Evolutionary conservation across 2,888 invertebrate genomes (phyloP).

Genomic region (Podotricha telesiphe): DNA sequence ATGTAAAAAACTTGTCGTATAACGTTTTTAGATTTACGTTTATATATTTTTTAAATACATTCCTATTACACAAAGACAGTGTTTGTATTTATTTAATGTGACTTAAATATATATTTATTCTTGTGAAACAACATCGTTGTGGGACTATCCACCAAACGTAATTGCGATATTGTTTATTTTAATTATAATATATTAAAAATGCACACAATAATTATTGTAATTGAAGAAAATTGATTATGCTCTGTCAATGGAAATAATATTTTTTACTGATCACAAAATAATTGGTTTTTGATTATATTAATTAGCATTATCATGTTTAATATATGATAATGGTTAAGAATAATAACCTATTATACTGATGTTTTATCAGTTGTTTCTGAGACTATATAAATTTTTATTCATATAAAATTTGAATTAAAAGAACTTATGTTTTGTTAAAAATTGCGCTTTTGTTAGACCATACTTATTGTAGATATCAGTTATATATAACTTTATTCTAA

Average conservation of each 20-base stretch:
- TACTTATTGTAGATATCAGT: too few species aligned
- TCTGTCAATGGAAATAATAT: constrained; percentile 7
- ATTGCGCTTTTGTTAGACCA: too few species aligned
- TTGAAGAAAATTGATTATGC: background rate
- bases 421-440: too few species aligned
- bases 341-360: background rate
- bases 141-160: background rate
- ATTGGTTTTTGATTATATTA: constrained; percentile 9
- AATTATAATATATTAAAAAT: background rate
- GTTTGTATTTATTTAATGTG: too few species aligned
- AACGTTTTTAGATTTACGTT: too few species aligned
- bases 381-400: too few species aligned
- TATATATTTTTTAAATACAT: too few species aligned
- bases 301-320: background rate
- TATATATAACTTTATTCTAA: too few species aligned
- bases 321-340: background rate
- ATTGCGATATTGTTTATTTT: background rate
- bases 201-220: background rate
- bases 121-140: background rate
- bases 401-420: too few species aligned
- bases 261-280: constrained; percentile 18
- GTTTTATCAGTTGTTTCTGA: background rate
- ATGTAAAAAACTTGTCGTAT: background rate
- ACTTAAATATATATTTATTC: background rate
- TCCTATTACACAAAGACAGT: too few species aligned